phyloP scores from a whole-genome alignment of 1,140 invertebrate genomes.

The Papilio helenus region DNA sequence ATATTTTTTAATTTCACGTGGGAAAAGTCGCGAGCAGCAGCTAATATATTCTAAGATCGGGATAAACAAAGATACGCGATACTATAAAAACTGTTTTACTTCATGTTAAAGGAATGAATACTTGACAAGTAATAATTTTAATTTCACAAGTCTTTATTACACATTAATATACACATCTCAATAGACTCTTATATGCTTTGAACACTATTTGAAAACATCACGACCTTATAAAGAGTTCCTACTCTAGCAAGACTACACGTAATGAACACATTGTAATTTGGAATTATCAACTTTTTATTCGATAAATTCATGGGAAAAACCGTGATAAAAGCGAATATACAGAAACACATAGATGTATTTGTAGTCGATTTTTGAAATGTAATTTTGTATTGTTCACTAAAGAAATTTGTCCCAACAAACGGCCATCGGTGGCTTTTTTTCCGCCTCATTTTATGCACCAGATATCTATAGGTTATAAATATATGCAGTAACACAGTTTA shows the following conservation, averaged over 20 bases:
- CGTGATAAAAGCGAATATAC: neutral
- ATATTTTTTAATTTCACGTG: too few species aligned
- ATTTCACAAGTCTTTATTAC: slow-evolving; percentile 6
- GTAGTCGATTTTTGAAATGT: too few species aligned
- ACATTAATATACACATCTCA: slow-evolving; percentile 29
- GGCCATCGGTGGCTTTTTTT: too few species aligned
- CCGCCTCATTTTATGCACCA: too few species aligned
- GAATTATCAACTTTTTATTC: slow-evolving; percentile 42
- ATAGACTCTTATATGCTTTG: slow-evolving; percentile 44
- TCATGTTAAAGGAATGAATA: slow-evolving; percentile 26
- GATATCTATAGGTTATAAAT: too few species aligned
- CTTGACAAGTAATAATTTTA: neutral
- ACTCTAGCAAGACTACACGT: slow-evolving; percentile 77
- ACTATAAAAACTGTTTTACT: neutral
- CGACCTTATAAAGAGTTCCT: slow-evolving; percentile 55
- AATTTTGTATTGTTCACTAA: too few species aligned
- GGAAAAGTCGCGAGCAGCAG: too few species aligned
- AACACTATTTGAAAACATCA: slow-evolving; percentile 66
- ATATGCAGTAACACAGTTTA: slow-evolving; percentile 4
- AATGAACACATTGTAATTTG: slow-evolving; percentile 77
- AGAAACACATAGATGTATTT: too few species aligned
- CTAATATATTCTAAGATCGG: neutral
- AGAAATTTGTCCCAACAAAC: too few species aligned
- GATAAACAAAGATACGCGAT: slow-evolving; percentile 1
- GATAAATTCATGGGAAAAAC: slow-evolving; percentile 3